Base-by-base conservation (phyloP, 53 echinoderm and acorn worm genomes). In the Astropecten irregularis region DNA sequence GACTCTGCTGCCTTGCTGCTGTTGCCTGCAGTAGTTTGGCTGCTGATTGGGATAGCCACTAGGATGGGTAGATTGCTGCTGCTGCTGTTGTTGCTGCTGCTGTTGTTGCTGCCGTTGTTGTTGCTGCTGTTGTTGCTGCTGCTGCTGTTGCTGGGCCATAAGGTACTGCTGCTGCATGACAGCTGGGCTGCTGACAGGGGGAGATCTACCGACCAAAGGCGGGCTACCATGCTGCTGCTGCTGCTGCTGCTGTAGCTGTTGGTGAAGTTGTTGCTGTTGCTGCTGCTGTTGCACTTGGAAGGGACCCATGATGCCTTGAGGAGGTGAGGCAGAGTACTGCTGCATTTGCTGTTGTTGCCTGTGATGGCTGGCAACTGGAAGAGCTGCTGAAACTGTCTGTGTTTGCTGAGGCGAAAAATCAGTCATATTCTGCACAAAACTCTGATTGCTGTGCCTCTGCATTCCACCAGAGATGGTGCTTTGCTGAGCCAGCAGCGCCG, bases 281-380 rank as follows among this genome's bases (percentile, higher is more conserved):
- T 50, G 71, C 19, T 71, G 71, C 49, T 50, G 62, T 32, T 79
- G 79, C n/a, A 46, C 19, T 37, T 32, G 42, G 62, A 62, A 62
- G 42, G 79, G 62, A 61, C 61, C 79, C 61, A 61, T 29, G 42
- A 79, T 62, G 47, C 79, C 62, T 79, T 79, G 79, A 46, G 74
- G 74, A 55, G 79, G 60, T 26, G 79, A 79, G 62, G 61, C 79
- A 79, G 79, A 79, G 79, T 79, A 79, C 79, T 79, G 79, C 79
- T 79, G 79, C 62, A 62, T 79, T 44, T 40, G 79, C 33, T 40
- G 79, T 38, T 76, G 76, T 31, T 79, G 79, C 60, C 60, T 18
- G 30, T 40, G 42, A 28, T 79, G 79, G 79, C 62, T 44, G 19
- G 62, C 18, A 46, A 61, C 44, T 44, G 79, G 79, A 79, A 79